Evolutionary conservation across 2,888 invertebrate genomes (phyloP), one percentile per base, ranked within the genome.

Genomic region (Maniola hyperantus): DNA sequence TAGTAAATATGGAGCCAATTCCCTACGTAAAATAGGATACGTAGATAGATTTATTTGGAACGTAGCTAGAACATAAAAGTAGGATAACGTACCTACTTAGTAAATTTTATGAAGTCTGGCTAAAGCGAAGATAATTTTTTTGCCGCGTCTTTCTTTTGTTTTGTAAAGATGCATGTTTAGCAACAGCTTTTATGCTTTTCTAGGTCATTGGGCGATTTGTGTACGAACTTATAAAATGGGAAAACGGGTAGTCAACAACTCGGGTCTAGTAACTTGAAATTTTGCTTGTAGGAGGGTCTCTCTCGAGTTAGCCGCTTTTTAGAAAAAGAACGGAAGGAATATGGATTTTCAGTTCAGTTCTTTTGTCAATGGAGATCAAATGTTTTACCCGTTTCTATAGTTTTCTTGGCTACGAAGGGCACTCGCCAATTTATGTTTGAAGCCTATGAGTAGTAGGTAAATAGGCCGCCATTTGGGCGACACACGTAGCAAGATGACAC

Each of bases 391-490:
- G 36, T 36, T 10, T 36, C 10, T 36, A 36, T 36, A 36, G 36
- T 10, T 36, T 36, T 36, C 50, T 20, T 20, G 50, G 18, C 50
- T 50, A 18, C 5, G 20, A 50, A 50, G 50, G 50, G 8, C 50
- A 20, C 15, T n/a, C n/a, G n/a, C n/a, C n/a, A n/a, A n/a, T 53
- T 53, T 33, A 33, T 53, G 51, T 33, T 26, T n/a, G 33, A 51
- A 11, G n/a, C 53, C 26, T 54, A n/a, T n/a, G 15, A 36, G 55
- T 39, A 55, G 18, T 13, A 55, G 15, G 36, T 20, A 55, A 36
- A 36, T 82, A 74, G 78, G 77, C 77, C 79, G 77, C 72, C 76
- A 73, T 76, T 77, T 72, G 73, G 77, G 68, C 76, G 71, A 71
- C 73, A 71, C 75, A 77, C 70, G 72, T 71, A 68, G 65, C 64